These are phyloP conservation scores for Teinopalpus imperialis DNA, from an alignment of 2,888 invertebrate species.

Conservation along the genomic window DNA sequence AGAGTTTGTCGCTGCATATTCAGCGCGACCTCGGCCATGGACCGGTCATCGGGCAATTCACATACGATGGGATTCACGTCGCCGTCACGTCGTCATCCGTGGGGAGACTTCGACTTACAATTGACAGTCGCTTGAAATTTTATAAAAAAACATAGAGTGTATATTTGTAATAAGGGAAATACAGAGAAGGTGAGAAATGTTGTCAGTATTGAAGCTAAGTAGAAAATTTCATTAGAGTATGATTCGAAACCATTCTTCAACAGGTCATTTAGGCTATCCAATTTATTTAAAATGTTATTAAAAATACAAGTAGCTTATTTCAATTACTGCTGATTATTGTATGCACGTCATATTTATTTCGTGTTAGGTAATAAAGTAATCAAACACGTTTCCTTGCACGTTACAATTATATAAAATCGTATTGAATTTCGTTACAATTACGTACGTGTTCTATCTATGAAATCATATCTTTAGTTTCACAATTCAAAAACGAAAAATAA, in stretches of 20 bases:
- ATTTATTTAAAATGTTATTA: too few relatives aligned
- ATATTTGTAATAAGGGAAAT: too few relatives aligned
- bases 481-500: slow-evolving; percentile 7
- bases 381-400: slow-evolving; percentile 7
- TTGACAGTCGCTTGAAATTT: too few relatives aligned
- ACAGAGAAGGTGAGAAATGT: too few relatives aligned
- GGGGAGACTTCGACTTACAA: background rate
- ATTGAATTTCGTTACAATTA: background rate
- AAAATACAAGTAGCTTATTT: background rate
- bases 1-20: slow-evolving; percentile 60
- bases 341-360: slow-evolving; percentile 2
- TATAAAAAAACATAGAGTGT: too few relatives aligned
- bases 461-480: slow-evolving; percentile 1
- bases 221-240: too few relatives aligned
- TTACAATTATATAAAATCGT: background rate
- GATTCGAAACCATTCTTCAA: too few relatives aligned
- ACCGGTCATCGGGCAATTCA: slow-evolving; percentile 58
- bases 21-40: slow-evolving; percentile 66
- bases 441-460: slow-evolving; percentile 14
- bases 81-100: slow-evolving; percentile 15
- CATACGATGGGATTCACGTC: slow-evolving; percentile 17
- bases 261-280: too few relatives aligned
- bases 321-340: background rate
- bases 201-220: too few relatives aligned
- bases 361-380: background rate